Evolutionary conservation across 2,113 vertebrate species (phyloP).

Genomic region (Hepsetus odoe): DNA sequence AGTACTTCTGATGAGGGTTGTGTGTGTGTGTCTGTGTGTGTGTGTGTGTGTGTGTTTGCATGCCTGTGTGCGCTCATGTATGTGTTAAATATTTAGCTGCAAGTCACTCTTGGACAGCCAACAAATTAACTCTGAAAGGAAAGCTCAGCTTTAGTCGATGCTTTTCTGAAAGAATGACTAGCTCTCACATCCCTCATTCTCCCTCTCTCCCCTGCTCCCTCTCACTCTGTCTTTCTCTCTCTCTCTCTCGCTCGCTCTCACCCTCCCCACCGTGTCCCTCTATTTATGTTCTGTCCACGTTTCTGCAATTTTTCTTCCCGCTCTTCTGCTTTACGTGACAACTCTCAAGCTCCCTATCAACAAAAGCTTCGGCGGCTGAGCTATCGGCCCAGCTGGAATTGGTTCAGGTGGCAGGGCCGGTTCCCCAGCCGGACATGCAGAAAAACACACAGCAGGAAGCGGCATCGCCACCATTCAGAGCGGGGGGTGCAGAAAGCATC

Average conservation of each 20-base stretch:
- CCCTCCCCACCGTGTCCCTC: constrained; percentile 3
- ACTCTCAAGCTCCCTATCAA: constrained; percentile 53
- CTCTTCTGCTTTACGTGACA: constrained; percentile 63
- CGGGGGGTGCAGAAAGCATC: constrained; percentile 25
- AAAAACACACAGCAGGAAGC: constrained; percentile 28
- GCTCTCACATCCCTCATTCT: constrained; percentile 57
- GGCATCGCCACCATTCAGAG: neutral
- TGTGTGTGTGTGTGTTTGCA: neutral
- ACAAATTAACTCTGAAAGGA: constrained; percentile 45
- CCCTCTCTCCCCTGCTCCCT: too few relatives aligned
- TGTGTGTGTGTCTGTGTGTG: neutral
- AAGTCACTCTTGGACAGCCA: constrained; percentile 21
- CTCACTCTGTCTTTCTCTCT: too few relatives aligned
- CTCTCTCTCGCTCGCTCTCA: too few relatives aligned
- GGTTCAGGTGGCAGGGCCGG: constrained; percentile 48
- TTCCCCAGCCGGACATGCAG: constrained; percentile 28
- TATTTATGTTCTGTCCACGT: constrained; percentile 45
- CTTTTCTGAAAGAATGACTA: constrained; percentile 43
- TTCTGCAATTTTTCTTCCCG: constrained; percentile 37
- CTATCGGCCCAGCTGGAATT: constrained; percentile 51
- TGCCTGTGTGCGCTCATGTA: constrained; percentile 15
- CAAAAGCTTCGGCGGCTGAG: constrained; percentile 45
- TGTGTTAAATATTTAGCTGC: constrained; percentile 33
- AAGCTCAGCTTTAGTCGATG: constrained; percentile 36
- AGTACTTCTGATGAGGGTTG: neutral